These are phyloP conservation scores for Euschistus heros DNA, from an alignment of 1,140 invertebrate species.

Conservation along the genomic window DNA sequence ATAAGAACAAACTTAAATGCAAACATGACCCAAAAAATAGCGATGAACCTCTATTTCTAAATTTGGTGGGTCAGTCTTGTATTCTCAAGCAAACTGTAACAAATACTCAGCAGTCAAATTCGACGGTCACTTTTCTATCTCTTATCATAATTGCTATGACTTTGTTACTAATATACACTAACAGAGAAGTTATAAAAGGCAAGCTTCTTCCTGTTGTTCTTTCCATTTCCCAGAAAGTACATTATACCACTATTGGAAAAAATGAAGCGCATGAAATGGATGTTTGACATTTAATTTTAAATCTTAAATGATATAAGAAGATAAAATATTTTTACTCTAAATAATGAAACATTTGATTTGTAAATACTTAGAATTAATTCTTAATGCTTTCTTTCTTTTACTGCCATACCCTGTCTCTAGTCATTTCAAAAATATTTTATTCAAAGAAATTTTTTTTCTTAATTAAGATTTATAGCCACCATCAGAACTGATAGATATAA, in stretches of 20 bases:
- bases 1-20: constrained; percentile 45
- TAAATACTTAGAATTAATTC: too few species aligned
- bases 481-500: too few species aligned
- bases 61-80: neutral
- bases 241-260: constrained; percentile 57
- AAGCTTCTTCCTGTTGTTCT: constrained; percentile 52
- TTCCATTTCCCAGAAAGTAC: constrained; percentile 54
- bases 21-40: constrained; percentile 1
- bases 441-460: too few species aligned
- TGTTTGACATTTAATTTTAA: constrained; percentile 29
- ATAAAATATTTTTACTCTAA: too few species aligned
- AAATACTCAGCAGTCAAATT: constrained; percentile 35
- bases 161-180: constrained; percentile 47
- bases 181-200: constrained; percentile 44
- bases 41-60: neutral
- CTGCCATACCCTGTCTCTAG: too few species aligned
- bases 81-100: neutral
- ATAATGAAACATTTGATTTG: too few species aligned
- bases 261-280: constrained; percentile 39
- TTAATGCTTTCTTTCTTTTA: too few species aligned
- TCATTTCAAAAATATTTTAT: too few species aligned
- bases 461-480: too few species aligned
- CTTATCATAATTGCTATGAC: constrained; percentile 43
- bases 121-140: constrained; percentile 44
- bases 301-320: too few species aligned